phyloP scores from a whole-genome alignment of 1,140 invertebrate species.

The Pseudomyrmex cubaensis region DNA sequence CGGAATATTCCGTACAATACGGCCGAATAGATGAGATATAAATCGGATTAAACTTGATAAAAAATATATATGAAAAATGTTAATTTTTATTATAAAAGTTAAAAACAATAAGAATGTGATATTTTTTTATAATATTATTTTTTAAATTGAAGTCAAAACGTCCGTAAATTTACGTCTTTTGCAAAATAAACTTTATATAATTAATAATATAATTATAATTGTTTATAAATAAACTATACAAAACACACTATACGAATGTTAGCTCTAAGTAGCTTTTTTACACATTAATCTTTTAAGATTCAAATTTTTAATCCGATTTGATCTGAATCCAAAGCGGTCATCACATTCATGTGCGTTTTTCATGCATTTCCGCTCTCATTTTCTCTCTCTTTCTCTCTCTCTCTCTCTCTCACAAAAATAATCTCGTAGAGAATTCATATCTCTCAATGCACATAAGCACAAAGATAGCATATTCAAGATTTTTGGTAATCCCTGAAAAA shows the following conservation, averaged over 20 bases:
- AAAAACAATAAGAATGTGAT: background rate
- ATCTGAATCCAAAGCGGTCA: conserved; percentile 1
- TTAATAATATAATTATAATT: too few species aligned
- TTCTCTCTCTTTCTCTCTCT: conserved; percentile 13
- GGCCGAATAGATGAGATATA: background rate
- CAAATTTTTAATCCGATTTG: conserved; percentile 32
- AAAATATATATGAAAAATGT: background rate
- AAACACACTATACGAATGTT: too few species aligned
- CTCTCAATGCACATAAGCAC: conserved; percentile 33
- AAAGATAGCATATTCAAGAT: conserved; percentile 39
- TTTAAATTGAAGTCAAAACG: background rate
- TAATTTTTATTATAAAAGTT: background rate
- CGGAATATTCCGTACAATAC: background rate
- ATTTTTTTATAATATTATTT: background rate
- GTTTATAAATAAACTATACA: too few species aligned
- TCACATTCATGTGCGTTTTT: conserved; percentile 29
- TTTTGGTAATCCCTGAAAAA: background rate
- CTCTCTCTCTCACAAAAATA: conserved; percentile 35
- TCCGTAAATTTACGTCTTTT: too few species aligned
- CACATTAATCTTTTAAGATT: too few species aligned
- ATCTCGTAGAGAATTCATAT: background rate
- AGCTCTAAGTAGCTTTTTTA: too few species aligned
- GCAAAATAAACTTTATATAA: background rate
- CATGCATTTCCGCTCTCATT: conserved; percentile 38
- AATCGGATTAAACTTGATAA: conserved; percentile 27